Conservation (phyloP, 2,797 vertebrate species). For the Anomalospiza imberbis region DNA sequence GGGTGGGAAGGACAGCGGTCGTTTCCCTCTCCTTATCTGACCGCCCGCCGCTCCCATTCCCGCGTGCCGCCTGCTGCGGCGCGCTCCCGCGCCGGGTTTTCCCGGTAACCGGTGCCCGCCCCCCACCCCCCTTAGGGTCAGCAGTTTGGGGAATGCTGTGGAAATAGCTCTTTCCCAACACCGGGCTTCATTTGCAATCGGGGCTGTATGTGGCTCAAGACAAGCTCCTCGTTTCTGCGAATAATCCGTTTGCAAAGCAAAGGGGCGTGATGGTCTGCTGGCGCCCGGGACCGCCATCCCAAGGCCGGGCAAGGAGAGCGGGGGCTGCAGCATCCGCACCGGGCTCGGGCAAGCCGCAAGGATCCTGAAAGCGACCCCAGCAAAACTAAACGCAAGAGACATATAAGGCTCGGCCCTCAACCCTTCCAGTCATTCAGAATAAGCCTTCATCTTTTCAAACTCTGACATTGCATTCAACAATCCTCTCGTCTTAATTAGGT, state of each 20-base stretch:
- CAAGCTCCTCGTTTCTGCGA: not conserved
- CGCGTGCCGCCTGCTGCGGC: not conserved
- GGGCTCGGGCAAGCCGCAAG: not conserved
- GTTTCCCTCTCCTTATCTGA: not conserved
- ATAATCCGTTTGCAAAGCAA: not conserved
- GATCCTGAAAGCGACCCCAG: not conserved
- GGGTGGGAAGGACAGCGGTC: not conserved
- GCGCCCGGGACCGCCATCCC: not conserved
- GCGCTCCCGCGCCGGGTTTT: slow-evolving; percentile 27
- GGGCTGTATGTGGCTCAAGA: not conserved
- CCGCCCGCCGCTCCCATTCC: not conserved
- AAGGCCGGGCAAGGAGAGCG: not conserved
- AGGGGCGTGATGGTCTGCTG: not conserved
- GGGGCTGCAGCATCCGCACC: not conserved
- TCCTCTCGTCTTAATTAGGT: slow-evolving; percentile 30
- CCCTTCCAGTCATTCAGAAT: slow-evolving; percentile 8
- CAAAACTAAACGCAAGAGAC: not conserved
- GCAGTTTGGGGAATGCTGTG: slow-evolving; percentile 1
- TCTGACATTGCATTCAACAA: slow-evolving; percentile 35
- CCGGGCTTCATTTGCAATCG: not conserved
- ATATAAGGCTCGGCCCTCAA: not conserved
- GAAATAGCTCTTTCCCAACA: slow-evolving; percentile 32
- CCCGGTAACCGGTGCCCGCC: not conserved
- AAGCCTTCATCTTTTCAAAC: not conserved
- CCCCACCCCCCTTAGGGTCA: not conserved